Evolutionary conservation across 2,888 invertebrate genomes (phyloP).

Genomic region (Germaria angustata): DNA sequence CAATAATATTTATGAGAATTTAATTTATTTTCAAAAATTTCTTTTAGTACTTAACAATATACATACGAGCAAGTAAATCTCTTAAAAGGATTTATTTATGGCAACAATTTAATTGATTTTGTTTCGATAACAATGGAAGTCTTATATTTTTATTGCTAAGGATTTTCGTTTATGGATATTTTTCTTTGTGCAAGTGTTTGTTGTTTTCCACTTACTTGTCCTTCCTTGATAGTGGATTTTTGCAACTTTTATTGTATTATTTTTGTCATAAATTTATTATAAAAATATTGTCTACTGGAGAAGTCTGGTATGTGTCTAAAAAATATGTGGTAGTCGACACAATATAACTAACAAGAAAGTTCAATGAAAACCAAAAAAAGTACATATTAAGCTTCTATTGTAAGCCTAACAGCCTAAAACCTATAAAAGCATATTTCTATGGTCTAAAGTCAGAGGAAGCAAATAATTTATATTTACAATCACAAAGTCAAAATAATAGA

Average conservation of each 20-base stretch:
- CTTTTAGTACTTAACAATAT: neutral
- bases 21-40: neutral
- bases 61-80: slow-evolving; percentile 1
- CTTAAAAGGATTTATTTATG: slow-evolving; percentile 29
- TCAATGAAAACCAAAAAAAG: slow-evolving; percentile 30
- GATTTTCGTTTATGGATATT: no score
- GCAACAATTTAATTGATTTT: slow-evolving; percentile 39
- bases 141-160: neutral
- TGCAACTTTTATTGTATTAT: neutral
- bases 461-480: slow-evolving; percentile 6
- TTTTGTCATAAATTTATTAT: neutral
- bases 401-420: slow-evolving; percentile 6
- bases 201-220: neutral
- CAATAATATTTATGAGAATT: neutral
- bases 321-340: slow-evolving; percentile 43
- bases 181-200: neutral
- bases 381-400: slow-evolving; percentile 36
- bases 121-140: neutral
- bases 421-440: slow-evolving; percentile 13
- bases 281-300: neutral
- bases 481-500: neutral
- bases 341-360: slow-evolving; percentile 7
- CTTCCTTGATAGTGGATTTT: neutral
- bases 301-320: slow-evolving; percentile 63
- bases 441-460: neutral